A percentile compares a stretch with the other conserved stretches of the same genome.
phyloP scores from a whole-genome alignment of 2,888 invertebrate genomes.

The Orthosia incerta region DNA sequence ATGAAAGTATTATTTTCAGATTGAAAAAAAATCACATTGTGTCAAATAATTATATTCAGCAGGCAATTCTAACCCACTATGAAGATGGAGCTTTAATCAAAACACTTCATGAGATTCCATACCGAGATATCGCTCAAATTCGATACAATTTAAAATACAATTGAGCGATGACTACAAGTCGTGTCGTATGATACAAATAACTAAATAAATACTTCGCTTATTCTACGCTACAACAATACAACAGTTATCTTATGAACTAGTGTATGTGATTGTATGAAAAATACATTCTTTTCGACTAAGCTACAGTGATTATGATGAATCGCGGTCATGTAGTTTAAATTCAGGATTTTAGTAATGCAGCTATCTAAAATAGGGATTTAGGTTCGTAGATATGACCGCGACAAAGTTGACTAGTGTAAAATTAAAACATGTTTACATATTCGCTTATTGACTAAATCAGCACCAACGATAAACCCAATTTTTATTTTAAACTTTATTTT shows the following conservation, averaged over 20 bases:
- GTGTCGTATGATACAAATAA: conserved; percentile 53
- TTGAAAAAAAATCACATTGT: neutral
- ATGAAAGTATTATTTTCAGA: neutral
- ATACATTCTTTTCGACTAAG: conserved; percentile 57
- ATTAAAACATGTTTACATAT: conserved; percentile 63
- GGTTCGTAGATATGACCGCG: conserved; percentile 41
- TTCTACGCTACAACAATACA: conserved; percentile 62
- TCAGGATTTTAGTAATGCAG: conserved; percentile 7
- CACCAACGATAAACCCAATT: conserved; percentile 72
- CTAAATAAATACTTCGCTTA: conserved; percentile 64
- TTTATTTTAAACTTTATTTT: conserved; percentile 38
- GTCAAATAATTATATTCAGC: neutral
- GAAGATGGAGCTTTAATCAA: neutral
- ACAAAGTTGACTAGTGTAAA: conserved; percentile 70
- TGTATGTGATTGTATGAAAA: conserved; percentile 68
- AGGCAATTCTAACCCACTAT: neutral
- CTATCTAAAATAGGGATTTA: conserved; percentile 23
- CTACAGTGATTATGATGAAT: conserved; percentile 46
- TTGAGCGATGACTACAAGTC: conserved; percentile 60
- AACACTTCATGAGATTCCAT: conserved; percentile 59
- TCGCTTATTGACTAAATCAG: conserved; percentile 70
- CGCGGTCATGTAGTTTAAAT: conserved; percentile 32
- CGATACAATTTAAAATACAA: conserved; percentile 50
- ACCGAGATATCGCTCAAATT: conserved; percentile 41
- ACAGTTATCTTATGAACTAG: conserved; percentile 55